Conservation (phyloP, 2,797 vertebrate species). For the Oceanodroma leucorhoa region DNA sequence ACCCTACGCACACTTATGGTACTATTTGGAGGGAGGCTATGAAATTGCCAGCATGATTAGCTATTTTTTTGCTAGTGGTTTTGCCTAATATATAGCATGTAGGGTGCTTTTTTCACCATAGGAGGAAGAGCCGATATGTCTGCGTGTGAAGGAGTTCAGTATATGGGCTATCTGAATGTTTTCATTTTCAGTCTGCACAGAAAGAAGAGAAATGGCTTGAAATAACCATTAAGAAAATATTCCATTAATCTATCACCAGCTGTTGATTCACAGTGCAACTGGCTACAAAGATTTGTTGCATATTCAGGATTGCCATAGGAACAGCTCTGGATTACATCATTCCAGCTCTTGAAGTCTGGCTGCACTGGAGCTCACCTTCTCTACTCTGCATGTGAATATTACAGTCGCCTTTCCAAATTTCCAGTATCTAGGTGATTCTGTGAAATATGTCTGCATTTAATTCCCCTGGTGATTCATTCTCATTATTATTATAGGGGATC, state of each 20-base stretch:
- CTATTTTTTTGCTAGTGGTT: not conserved
- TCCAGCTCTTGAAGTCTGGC: not conserved
- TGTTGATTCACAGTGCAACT: not conserved
- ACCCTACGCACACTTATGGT: not conserved
- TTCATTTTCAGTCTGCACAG: not conserved
- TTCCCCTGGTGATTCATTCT: not conserved
- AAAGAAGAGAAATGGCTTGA: not conserved
- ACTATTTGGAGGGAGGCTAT: not conserved
- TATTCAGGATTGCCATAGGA: constrained; percentile 9
- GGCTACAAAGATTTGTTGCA: not conserved
- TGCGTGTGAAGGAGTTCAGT: not conserved
- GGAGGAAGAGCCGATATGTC: not conserved
- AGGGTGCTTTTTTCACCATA: not conserved
- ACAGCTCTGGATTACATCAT: not conserved
- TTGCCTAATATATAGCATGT: not conserved
- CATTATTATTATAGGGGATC: not conserved
- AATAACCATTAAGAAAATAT: constrained; percentile 1
- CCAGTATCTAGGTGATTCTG: not conserved
- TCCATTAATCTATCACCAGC: constrained; percentile 37
- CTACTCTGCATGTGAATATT: not conserved
- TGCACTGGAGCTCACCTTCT: not conserved
- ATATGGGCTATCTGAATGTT: not conserved
- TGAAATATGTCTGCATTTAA: not conserved
- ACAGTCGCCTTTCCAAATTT: not conserved
- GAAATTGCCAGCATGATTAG: not conserved